Conservation (phyloP, 2,888 invertebrate species). For the Troides oblongomaculatus region DNA sequence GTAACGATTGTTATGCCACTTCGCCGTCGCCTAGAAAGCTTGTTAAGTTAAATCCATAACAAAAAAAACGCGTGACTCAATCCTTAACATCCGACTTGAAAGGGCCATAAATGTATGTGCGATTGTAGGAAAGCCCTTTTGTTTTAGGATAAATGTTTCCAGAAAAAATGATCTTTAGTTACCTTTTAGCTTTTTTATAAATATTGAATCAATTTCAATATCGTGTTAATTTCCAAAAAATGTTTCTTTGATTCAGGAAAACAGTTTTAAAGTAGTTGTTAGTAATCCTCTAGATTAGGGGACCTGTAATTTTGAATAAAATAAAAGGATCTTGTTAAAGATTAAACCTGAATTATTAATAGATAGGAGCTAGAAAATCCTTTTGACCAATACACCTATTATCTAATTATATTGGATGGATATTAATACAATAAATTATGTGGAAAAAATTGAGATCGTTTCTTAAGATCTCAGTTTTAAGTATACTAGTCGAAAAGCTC, state of each 20-base stretch:
- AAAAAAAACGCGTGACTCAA: neutral
- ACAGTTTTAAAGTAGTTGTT: neutral
- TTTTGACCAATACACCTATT: conserved; percentile 64
- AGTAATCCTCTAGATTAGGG: neutral
- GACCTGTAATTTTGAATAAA: neutral
- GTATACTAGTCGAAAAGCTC: conserved; percentile 77
- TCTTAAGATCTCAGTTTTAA: conserved; percentile 75
- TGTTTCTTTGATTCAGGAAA: too few species aligned
- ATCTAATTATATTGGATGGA: conserved; percentile 79
- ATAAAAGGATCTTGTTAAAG: neutral
- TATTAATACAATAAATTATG: conserved; percentile 73
- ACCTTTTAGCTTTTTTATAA: neutral
- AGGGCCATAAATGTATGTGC: conserved; percentile 31
- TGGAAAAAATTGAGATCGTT: conserved; percentile 71
- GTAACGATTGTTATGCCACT: neutral
- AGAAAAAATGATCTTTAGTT: neutral
- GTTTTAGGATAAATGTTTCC: neutral
- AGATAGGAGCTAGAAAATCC: conserved; percentile 68
- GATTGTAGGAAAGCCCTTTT: conserved; percentile 35
- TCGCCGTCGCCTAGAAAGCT: neutral
- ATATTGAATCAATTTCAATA: neutral
- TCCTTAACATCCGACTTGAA: neutral
- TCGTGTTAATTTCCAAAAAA: neutral
- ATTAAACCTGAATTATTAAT: conserved; percentile 55
- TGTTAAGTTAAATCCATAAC: neutral